Conservation (phyloP, 2,113 vertebrate genomes). For the Cochlearius cochlearius region DNA sequence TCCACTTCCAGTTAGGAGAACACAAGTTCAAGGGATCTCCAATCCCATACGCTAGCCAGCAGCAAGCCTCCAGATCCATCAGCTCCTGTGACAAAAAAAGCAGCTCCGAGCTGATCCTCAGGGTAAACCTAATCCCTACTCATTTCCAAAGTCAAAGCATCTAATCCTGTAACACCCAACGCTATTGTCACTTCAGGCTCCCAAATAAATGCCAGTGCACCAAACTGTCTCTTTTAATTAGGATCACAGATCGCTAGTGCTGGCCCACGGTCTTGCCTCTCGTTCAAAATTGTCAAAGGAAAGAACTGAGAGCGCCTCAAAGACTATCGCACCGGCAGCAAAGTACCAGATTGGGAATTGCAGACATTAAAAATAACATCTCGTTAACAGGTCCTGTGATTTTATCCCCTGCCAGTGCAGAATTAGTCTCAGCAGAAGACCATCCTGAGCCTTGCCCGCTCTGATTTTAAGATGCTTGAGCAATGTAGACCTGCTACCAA, state of each 20-base stretch:
- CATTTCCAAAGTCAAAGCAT: slow-evolving; percentile 59
- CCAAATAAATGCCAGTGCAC: slow-evolving; percentile 48
- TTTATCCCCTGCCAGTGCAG: background rate
- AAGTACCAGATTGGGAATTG: background rate
- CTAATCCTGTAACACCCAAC: slow-evolving; percentile 21
- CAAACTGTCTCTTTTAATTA: slow-evolving; percentile 62
- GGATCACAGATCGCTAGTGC: slow-evolving; percentile 25
- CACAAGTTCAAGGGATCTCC: slow-evolving; percentile 39
- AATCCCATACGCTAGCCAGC: background rate
- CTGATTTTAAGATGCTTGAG: background rate
- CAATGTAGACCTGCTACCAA: background rate
- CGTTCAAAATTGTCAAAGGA: slow-evolving; percentile 1
- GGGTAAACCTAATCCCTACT: slow-evolving; percentile 55
- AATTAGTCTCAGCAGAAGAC: background rate
- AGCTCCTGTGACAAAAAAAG: background rate
- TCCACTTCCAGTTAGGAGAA: background rate
- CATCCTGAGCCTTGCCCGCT: background rate
- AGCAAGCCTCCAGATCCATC: slow-evolving; percentile 10
- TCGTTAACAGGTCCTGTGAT: background rate
- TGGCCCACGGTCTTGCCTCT: slow-evolving; percentile 11
- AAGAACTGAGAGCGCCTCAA: background rate
- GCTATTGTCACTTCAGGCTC: slow-evolving; percentile 45
- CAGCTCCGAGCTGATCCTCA: background rate
- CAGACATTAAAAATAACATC: background rate
- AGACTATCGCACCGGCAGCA: background rate